Conservation (phyloP, 2,797 vertebrate species). For the Champsocephalus esox region DNA sequence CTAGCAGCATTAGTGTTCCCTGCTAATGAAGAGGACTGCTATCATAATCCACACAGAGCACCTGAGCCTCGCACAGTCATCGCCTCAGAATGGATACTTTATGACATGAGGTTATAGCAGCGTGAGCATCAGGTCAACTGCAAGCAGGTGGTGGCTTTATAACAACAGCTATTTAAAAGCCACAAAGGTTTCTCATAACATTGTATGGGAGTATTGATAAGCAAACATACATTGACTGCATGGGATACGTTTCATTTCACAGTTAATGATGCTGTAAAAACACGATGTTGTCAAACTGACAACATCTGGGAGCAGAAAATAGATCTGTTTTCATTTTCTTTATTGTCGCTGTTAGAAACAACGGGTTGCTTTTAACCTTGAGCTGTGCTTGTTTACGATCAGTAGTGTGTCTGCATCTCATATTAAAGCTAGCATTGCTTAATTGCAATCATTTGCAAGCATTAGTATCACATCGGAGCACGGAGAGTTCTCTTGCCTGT, state of each 20-base stretch:
- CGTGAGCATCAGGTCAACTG: conserved; percentile 62
- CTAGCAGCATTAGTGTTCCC: conserved; percentile 37
- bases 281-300: not conserved
- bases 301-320: conserved; percentile 46
- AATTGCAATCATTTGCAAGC: not conserved
- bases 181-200: conserved; percentile 61
- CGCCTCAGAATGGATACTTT: conserved; percentile 55
- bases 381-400: conserved; percentile 1
- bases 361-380: conserved; percentile 42
- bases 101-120: conserved; percentile 47
- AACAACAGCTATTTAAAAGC: conserved; percentile 68
- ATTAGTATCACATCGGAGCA: not conserved
- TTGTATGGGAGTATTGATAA: conserved; percentile 61
- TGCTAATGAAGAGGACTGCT: conserved; percentile 63
- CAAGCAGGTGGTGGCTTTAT: conserved; percentile 69
- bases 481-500: not conserved
- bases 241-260: conserved; percentile 51
- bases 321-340: conserved; percentile 7
- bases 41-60: conserved; percentile 55
- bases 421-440: not conserved
- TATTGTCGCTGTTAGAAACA: conserved; percentile 10
- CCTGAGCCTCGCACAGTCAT: conserved; percentile 36
- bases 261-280: conserved; percentile 58
- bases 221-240: conserved; percentile 42
- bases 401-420: not conserved